Evolutionary conservation across 2,888 invertebrate species (phyloP).

Genomic region (Nasonia oneida): DNA sequence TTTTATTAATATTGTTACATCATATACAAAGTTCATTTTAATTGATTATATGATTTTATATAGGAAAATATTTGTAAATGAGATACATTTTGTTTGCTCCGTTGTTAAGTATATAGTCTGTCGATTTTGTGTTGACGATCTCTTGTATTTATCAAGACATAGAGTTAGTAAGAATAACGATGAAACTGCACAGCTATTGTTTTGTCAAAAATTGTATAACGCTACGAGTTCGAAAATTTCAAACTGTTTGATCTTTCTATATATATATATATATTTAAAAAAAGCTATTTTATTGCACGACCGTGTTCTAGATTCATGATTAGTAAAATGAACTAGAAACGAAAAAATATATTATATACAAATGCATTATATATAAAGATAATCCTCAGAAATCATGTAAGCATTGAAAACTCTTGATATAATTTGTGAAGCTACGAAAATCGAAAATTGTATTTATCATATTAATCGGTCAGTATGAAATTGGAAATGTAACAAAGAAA

Average conservation of each 20-base stretch:
- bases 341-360: slow-evolving; percentile 15
- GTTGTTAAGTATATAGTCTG: not conserved
- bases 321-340: slow-evolving; percentile 24
- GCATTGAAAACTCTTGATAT: slow-evolving; percentile 24
- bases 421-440: slow-evolving; percentile 39
- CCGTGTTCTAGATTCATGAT: slow-evolving; percentile 24
- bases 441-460: slow-evolving; percentile 40
- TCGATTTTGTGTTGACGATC: slow-evolving; percentile 6
- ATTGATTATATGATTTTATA: not conserved
- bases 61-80: not conserved
- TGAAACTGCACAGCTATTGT: slow-evolving; percentile 24
- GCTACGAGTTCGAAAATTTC: slow-evolving; percentile 21
- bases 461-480: slow-evolving; percentile 44
- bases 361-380: slow-evolving; percentile 35
- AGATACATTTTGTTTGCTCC: not conserved
- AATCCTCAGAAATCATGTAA: slow-evolving; percentile 27
- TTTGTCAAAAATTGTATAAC: slow-evolving; percentile 14
- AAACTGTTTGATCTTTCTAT: slow-evolving; percentile 26
- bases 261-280: slow-evolving; percentile 31
- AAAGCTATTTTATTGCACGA: slow-evolving; percentile 49
- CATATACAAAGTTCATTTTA: not conserved
- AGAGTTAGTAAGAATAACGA: not conserved
- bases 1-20: slow-evolving; percentile 3
- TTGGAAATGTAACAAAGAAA: slow-evolving; percentile 54
- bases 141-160: not conserved